phyloP scores from a whole-genome alignment of 2,888 invertebrate genomes.

The Pristionchus maxplancki region DNA sequence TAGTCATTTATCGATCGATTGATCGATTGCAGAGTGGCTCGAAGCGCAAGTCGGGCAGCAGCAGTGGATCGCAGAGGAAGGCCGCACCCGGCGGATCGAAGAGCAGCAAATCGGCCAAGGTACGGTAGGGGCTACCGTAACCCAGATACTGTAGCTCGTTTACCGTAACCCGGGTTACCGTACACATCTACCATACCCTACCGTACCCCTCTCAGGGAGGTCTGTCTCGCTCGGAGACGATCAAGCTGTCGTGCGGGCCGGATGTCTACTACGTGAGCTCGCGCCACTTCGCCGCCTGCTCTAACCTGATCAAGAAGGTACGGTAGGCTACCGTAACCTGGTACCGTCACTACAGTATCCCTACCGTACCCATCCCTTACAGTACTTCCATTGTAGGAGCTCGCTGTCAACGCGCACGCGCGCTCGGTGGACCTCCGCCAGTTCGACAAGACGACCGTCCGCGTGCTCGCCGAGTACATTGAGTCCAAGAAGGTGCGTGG shows the following conservation, averaged over 20 bases:
- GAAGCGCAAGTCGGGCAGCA: slow-evolving; percentile 25
- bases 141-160: neutral
- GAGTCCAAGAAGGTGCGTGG: slow-evolving; percentile 41
- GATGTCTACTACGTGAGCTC: slow-evolving; percentile 49
- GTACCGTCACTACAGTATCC: neutral
- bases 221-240: neutral
- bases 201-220: neutral
- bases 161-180: neutral
- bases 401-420: slow-evolving; percentile 19
- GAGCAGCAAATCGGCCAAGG: neutral
- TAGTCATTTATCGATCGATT: neutral
- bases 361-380: neutral
- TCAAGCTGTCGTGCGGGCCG: slow-evolving; percentile 17
- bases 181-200: neutral
- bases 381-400: too few species aligned
- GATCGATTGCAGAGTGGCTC: neutral
- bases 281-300: slow-evolving; percentile 38
- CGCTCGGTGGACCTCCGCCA: slow-evolving; percentile 11
- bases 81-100: neutral
- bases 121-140: neutral
- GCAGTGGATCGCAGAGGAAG: neutral
- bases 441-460: slow-evolving; percentile 45
- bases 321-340: neutral
- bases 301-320: slow-evolving; percentile 51
- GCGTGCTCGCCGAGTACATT: slow-evolving; percentile 47